These are phyloP conservation scores for Bradypodion pumilum DNA, from an alignment of 2,797 vertebrate species.

Conservation along the genomic window DNA sequence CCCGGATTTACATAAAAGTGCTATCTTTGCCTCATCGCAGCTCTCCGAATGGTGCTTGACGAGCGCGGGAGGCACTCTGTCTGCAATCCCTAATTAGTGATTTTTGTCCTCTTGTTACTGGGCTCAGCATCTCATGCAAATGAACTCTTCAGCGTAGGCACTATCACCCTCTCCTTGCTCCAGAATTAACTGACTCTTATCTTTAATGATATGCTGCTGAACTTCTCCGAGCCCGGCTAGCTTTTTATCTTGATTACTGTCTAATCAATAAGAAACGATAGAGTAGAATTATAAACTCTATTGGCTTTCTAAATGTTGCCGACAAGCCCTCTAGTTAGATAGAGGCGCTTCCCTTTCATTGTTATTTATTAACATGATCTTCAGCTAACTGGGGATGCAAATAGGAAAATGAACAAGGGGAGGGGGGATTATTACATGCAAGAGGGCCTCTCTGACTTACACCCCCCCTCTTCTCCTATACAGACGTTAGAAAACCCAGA, in stretches of 20 bases:
- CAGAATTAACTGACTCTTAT: conserved; percentile 92
- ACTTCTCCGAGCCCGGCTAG: conserved; percentile 83
- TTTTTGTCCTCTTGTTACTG: conserved; percentile 92
- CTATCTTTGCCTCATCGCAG: conserved; percentile 68
- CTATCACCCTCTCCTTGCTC: conserved; percentile 80
- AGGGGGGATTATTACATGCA: conserved; percentile 12
- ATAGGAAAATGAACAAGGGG: conserved; percentile 58
- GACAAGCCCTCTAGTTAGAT: conserved; percentile 79
- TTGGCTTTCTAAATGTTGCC: conserved; percentile 85
- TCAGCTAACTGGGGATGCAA: conserved; percentile 72
- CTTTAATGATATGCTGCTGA: conserved; percentile 87
- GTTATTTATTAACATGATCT: conserved; percentile 82
- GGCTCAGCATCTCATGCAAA: conserved; percentile 91
- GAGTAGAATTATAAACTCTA: conserved; percentile 86
- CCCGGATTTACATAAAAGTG: conserved; percentile 75
- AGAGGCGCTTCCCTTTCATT: conserved; percentile 72
- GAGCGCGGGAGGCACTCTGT: conserved; percentile 83
- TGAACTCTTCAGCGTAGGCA: conserved; percentile 87
- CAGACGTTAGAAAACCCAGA: conserved; percentile 31
- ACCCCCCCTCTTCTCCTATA: neutral
- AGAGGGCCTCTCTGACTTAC: neutral
- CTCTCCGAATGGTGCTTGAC: conserved; percentile 84
- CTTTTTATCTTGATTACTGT: conserved; percentile 88
- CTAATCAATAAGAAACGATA: conserved; percentile 89
- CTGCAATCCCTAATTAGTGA: conserved; percentile 92